Percentiles rank a stretch among this genome's conserved stretches.
phyloP scores from a whole-genome alignment of 2,888 invertebrate species.

The Mantis religiosa region DNA sequence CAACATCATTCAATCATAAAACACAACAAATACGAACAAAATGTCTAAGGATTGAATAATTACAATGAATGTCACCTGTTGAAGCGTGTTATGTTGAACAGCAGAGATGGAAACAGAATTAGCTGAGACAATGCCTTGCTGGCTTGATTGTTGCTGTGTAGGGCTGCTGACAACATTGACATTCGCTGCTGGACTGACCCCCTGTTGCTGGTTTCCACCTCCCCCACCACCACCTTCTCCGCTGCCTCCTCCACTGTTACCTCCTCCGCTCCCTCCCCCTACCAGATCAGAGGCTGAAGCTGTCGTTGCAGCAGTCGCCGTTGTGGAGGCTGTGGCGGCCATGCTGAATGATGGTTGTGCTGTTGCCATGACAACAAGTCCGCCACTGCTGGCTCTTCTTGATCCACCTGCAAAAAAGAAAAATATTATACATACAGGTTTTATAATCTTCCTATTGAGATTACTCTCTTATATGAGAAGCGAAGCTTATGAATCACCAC shows the following conservation, averaged over 20 bases:
- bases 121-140: slow-evolving; percentile 7
- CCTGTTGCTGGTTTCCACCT: slow-evolving; percentile 13
- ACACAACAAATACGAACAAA: too few species aligned
- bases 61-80: slow-evolving; percentile 14
- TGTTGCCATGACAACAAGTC: slow-evolving; percentile 31
- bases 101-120: slow-evolving; percentile 22
- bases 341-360: slow-evolving; percentile 33
- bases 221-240: slow-evolving; percentile 1
- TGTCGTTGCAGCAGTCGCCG: slow-evolving; percentile 17
- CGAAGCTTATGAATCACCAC: not conserved
- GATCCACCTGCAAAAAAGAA: slow-evolving; percentile 20
- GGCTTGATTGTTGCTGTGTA: slow-evolving; percentile 13
- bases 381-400: slow-evolving; percentile 24
- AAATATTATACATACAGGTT: not conserved
- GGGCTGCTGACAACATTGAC: slow-evolving; percentile 29
- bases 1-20: too few species aligned
- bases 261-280: slow-evolving; percentile 19
- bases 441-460: not conserved
- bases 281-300: slow-evolving; percentile 22
- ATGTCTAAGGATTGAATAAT: too few species aligned
- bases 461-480: not conserved
- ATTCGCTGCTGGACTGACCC: slow-evolving; percentile 23
- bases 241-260: slow-evolving; percentile 13
- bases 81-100: slow-evolving; percentile 13
- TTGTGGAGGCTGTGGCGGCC: slow-evolving; percentile 22